phyloP scores from a whole-genome alignment of 1,140 invertebrate genomes.

The Heliconius hewitsoni region DNA sequence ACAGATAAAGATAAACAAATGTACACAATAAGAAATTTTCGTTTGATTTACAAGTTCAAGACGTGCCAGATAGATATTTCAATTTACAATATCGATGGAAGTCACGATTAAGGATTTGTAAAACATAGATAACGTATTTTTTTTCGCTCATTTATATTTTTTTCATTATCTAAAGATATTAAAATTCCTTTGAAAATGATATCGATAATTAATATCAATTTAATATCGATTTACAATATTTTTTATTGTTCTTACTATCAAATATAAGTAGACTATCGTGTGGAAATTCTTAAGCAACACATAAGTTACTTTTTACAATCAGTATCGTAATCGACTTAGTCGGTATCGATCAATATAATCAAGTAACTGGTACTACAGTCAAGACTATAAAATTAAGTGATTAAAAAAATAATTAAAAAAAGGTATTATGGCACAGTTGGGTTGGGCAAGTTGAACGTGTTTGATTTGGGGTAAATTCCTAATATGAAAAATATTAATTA shows the following conservation, averaged over 20 bases:
- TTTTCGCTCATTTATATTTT: not conserved
- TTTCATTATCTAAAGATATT: not conserved
- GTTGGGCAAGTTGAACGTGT: not conserved
- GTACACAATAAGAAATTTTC: not conserved
- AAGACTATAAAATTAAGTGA: not conserved
- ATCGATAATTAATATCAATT: not conserved
- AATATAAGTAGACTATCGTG: not conserved
- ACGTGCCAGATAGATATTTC: not conserved
- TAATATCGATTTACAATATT: constrained; percentile 2
- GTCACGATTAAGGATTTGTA: not conserved
- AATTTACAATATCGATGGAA: not conserved
- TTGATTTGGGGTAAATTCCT: too few species aligned
- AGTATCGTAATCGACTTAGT: not conserved
- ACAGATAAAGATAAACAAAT: too few species aligned
- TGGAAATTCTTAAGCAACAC: not conserved
- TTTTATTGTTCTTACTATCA: not conserved
- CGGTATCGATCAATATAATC: constrained; percentile 1
- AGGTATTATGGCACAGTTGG: not conserved
- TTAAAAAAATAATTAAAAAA: not conserved
- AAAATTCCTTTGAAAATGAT: not conserved
- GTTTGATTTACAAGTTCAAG: not conserved
- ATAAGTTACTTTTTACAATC: not conserved
- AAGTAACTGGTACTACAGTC: not conserved
- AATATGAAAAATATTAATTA: too few species aligned
- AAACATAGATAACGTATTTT: not conserved